These are phyloP conservation scores for Anthophora plumipes DNA, from an alignment of 2,888 invertebrate genomes.

Conservation along the genomic window DNA sequence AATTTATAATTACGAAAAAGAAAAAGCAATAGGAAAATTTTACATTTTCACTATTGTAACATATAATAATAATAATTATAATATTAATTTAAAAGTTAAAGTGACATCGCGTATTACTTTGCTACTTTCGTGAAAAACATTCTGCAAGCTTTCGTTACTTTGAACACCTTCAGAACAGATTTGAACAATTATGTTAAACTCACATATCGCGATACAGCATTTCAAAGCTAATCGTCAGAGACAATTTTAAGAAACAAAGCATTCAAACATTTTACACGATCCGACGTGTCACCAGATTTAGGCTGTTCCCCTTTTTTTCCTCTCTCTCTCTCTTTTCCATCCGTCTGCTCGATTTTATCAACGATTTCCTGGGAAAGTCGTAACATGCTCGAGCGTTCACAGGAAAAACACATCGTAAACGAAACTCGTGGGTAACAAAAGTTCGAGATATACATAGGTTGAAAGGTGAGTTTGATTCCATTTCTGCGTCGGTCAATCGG, in stretches of 20 bases:
- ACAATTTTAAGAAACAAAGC: background rate
- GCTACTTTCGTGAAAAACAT: too few species aligned
- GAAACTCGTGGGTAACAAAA: slow-evolving; percentile 10
- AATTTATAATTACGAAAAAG: background rate
- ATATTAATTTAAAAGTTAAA: background rate
- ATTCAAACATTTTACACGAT: background rate
- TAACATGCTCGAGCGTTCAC: background rate
- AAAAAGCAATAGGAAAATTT: background rate
- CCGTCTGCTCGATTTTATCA: background rate
- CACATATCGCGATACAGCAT: background rate
- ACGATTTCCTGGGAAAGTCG: background rate
- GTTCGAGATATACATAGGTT: slow-evolving; percentile 7
- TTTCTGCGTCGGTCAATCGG: slow-evolving; percentile 3
- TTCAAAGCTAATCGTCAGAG: background rate
- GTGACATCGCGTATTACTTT: background rate
- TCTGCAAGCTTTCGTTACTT: too few species aligned
- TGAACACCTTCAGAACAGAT: background rate
- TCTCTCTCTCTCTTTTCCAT: too few species aligned
- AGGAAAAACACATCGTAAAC: slow-evolving; percentile 8
- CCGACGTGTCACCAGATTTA: background rate
- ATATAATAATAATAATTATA: too few species aligned
- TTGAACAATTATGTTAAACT: background rate
- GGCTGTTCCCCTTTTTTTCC: too few species aligned
- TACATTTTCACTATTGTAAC: too few species aligned
- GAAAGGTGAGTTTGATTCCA: slow-evolving; percentile 10